Evolutionary conservation across 2,113 vertebrate species (phyloP).

Genomic region (Promerops cafer): DNA sequence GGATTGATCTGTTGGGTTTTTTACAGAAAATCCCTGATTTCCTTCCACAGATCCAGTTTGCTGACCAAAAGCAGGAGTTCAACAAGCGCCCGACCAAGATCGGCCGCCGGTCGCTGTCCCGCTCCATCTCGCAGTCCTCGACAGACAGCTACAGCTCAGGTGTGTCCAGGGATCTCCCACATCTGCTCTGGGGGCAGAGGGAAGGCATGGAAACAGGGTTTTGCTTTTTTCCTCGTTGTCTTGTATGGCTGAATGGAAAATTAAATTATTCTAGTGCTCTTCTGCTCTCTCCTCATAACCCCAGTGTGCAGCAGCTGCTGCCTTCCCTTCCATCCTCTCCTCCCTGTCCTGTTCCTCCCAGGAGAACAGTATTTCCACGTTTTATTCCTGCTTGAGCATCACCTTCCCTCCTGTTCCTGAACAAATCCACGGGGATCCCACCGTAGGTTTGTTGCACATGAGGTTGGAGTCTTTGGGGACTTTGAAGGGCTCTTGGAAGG

Average conservation of each 20-base stretch:
- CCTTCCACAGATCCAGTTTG: conserved; percentile 90
- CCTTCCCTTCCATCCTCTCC: neutral
- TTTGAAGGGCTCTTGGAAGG: neutral
- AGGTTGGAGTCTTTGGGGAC: neutral
- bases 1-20: rapidly evolving
- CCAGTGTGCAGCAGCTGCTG: rapidly evolving
- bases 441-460: rapidly evolving
- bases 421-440: rapidly evolving
- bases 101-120: conserved; percentile 92
- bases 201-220: rapidly evolving
- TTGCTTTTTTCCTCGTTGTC: rapidly evolving
- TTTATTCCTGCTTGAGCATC: neutral
- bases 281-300: neutral
- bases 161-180: neutral
- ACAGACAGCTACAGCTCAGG: conserved; percentile 99
- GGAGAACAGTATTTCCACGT: rapidly evolving
- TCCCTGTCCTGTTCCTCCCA: neutral
- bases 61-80: conserved; percentile 98
- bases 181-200: rapidly evolving
- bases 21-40: neutral
- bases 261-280: neutral
- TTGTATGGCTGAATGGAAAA: rapidly evolving
- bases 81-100: conserved; percentile 97
- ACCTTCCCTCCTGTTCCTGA: neutral
- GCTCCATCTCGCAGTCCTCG: conserved; percentile 97